Percentiles rank a stretch among this genome's conserved stretches.
Conservation (phyloP, 2,797 vertebrate genomes). For the Manis javanica region DNA sequence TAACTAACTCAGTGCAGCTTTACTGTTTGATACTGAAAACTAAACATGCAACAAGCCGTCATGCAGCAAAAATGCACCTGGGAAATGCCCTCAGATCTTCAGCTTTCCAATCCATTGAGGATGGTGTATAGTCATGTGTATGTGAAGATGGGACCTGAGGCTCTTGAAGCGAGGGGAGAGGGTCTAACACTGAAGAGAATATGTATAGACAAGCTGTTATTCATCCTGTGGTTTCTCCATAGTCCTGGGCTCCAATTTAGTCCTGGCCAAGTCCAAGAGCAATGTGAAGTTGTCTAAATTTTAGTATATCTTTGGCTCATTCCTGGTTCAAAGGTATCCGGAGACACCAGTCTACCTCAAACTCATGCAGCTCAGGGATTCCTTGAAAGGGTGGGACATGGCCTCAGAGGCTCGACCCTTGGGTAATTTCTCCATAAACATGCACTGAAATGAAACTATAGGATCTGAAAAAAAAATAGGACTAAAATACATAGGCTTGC, state of each 20-base stretch:
- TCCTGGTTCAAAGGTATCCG: not conserved
- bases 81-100: not conserved
- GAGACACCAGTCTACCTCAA: not conserved
- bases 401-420: not conserved
- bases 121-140: not conserved
- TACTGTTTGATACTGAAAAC: not conserved
- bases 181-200: not conserved
- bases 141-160: not conserved
- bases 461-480: not conserved
- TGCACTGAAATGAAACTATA: not conserved
- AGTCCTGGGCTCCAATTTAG: not conserved
- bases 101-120: slow-evolving; percentile 38
- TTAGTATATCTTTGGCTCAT: not conserved
- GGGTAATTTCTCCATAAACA: not conserved
- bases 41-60: not conserved
- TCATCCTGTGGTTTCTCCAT: not conserved
- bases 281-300: not conserved
- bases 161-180: not conserved
- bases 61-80: not conserved
- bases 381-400: not conserved
- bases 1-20: not conserved
- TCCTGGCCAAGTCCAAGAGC: not conserved
- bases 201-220: not conserved
- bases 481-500: not conserved
- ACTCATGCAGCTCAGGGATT: not conserved